Evolutionary conservation across 2,797 vertebrate species (phyloP).

Genomic region (Rhinichthys osculus): DNA sequence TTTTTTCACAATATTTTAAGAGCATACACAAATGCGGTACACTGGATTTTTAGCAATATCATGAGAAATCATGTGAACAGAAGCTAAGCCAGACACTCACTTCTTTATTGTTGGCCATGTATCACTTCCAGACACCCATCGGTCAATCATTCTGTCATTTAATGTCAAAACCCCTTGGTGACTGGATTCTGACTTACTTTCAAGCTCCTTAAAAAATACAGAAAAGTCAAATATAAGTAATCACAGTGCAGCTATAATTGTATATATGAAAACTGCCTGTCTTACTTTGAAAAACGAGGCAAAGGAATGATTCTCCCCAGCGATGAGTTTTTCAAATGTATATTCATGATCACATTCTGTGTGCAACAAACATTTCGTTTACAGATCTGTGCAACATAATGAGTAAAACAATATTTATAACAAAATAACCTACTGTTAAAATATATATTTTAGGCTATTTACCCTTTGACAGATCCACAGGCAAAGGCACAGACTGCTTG

Average conservation of each 20-base stretch:
- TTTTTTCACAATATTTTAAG: not conserved
- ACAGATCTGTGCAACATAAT: not conserved
- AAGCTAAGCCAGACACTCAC: constrained; percentile 59
- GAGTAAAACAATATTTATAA: not conserved
- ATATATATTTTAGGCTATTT: not conserved
- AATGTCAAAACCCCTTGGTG: constrained; percentile 9
- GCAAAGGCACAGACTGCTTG: constrained; percentile 77
- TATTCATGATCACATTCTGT: constrained; percentile 41
- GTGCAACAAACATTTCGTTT: not conserved
- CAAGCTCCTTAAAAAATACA: constrained; percentile 37
- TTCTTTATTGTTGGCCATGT: constrained; percentile 47
- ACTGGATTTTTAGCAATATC: not conserved
- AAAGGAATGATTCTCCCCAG: constrained; percentile 73
- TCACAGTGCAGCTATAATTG: not conserved
- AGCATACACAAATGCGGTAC: not conserved
- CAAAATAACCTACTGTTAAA: not conserved
- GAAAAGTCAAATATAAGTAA: not conserved
- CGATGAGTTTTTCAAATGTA: constrained; percentile 59
- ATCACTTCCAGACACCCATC: constrained; percentile 61
- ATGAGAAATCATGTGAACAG: not conserved
- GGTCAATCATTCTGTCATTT: constrained; percentile 59
- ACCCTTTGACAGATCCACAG: constrained; percentile 70
- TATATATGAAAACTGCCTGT: not conserved
- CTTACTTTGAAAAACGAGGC: constrained; percentile 44
- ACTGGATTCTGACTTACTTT: not conserved